A percentile compares a stretch with the other conserved stretches of the same genome.
phyloP scores from a whole-genome alignment of 2,888 invertebrate genomes.

The Tetranychus piercei region DNA sequence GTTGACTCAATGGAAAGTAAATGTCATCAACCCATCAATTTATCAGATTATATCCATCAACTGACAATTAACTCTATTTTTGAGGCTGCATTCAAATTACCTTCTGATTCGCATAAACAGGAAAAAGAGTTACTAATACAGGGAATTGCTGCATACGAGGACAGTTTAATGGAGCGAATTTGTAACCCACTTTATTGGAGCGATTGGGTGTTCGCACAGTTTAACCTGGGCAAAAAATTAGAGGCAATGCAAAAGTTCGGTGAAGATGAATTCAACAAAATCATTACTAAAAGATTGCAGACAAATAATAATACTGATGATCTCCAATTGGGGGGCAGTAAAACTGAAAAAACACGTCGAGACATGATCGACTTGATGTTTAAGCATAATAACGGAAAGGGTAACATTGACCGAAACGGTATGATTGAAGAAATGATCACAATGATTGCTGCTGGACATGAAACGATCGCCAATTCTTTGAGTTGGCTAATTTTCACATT shows the following conservation, averaged over 20 bases:
- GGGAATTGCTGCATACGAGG: neutral
- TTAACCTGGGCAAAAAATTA: neutral
- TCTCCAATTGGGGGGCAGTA: neutral
- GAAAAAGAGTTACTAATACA: neutral
- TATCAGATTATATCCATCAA: neutral
- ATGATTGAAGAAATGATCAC: neutral
- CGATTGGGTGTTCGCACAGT: neutral
- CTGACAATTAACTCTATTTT: neutral
- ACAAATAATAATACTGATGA: no score
- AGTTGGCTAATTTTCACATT: neutral
- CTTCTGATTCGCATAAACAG: neutral
- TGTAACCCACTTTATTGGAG: neutral
- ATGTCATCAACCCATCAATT: neutral
- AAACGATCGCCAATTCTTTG: neutral
- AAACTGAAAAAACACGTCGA: neutral
- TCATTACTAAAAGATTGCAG: neutral
- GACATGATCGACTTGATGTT: neutral
- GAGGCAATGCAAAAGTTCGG: neutral
- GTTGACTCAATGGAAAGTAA: neutral
- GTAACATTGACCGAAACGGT: neutral
- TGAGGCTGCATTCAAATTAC: neutral
- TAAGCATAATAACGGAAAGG: neutral
- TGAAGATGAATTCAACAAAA: neutral
- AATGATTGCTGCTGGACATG: neutral
- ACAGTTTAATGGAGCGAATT: neutral